Conservation (phyloP, 2,797 vertebrate genomes). For the Limosa lapponica region DNA sequence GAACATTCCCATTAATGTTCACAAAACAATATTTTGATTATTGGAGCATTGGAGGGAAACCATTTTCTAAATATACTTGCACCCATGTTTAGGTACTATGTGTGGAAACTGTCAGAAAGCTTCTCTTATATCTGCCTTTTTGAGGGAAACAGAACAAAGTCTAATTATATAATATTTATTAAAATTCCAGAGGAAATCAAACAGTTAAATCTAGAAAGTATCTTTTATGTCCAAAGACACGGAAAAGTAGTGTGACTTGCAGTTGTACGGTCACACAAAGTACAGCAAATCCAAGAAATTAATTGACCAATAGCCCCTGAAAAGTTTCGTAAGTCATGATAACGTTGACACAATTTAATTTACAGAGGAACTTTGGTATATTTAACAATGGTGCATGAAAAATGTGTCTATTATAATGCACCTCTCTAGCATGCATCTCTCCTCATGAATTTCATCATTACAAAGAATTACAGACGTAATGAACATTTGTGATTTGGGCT, state of each 20-base stretch:
- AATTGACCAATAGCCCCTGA: neutral
- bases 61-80: neutral
- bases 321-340: neutral
- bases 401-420: neutral
- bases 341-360: neutral
- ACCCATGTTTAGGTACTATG: neutral
- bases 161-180: neutral
- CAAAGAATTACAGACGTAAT: neutral
- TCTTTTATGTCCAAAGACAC: neutral
- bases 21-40: neutral
- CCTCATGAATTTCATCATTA: neutral
- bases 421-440: neutral
- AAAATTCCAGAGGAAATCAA: neutral
- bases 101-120: neutral
- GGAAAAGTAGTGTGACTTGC: neutral
- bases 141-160: neutral
- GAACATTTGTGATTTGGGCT: neutral
- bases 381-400: neutral
- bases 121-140: neutral
- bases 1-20: neutral
- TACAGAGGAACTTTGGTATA: neutral
- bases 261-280: neutral
- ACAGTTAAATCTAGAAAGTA: neutral
- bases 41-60: neutral
- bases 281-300: neutral